Conservation (phyloP, 2,888 invertebrate species). For the Dione vanillae region DNA sequence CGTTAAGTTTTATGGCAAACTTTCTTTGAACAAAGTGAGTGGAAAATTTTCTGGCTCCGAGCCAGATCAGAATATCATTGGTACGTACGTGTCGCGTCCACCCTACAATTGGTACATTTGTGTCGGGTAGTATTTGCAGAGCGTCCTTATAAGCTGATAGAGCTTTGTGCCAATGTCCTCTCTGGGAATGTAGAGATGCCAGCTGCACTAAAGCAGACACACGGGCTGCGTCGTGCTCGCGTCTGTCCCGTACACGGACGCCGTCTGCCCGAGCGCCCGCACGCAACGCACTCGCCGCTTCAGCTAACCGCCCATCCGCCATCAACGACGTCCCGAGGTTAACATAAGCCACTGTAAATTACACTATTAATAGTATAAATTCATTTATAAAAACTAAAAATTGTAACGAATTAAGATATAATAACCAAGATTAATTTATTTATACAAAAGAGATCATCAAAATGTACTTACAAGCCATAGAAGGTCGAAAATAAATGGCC, state of each 20-base stretch:
- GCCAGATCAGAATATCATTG: conserved; percentile 39
- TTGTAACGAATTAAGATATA: neutral
- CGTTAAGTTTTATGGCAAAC: conserved; percentile 26
- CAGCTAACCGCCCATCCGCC: conserved; percentile 91
- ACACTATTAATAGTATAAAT: conserved; percentile 14
- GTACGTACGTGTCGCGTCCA: conserved; percentile 79
- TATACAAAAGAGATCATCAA: neutral
- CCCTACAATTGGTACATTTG: conserved; percentile 91
- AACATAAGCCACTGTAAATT: conserved; percentile 94
- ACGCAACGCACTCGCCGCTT: conserved; percentile 92
- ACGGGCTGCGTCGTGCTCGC: conserved; percentile 95
- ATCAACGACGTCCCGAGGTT: conserved; percentile 96
- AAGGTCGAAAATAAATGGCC: conserved; percentile 96
- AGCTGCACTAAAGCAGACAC: conserved; percentile 95
- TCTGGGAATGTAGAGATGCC: conserved; percentile 93
- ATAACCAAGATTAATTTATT: neutral
- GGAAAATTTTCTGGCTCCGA: conserved; percentile 40
- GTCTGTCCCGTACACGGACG: conserved; percentile 93
- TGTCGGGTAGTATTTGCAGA: conserved; percentile 90
- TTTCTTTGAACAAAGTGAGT: conserved; percentile 37
- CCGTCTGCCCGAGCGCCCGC: conserved; percentile 94
- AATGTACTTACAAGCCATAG: conserved; percentile 93
- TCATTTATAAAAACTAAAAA: conserved; percentile 4
- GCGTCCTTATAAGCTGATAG: conserved; percentile 94
- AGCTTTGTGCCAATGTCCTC: conserved; percentile 92